Evolutionary conservation across 2,888 invertebrate genomes (phyloP).

Genomic region (Mycalesis mineus): DNA sequence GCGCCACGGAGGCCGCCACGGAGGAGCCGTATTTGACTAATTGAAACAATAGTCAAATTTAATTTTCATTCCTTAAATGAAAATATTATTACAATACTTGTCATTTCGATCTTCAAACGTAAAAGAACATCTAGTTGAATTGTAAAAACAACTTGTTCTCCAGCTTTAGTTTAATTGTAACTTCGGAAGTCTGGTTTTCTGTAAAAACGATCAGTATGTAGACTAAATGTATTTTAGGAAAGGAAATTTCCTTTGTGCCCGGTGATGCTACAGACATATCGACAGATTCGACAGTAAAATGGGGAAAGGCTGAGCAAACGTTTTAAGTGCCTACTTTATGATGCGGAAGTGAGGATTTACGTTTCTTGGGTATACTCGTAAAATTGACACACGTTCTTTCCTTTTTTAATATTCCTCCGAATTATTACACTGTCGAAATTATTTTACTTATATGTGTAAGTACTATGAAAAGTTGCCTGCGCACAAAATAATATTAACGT

Average conservation of each 20-base stretch:
- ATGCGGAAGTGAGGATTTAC: slow-evolving; percentile 1
- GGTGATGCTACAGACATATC: slow-evolving; percentile 8
- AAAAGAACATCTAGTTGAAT: no score
- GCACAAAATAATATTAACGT: no score
- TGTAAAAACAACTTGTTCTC: no score
- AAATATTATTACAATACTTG: no score
- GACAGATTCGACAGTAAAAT: slow-evolving; percentile 18
- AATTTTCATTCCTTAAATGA: no score
- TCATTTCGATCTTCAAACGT: no score
- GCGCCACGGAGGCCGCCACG: no score
- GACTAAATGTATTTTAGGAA: slow-evolving; percentile 5
- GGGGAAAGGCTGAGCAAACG: slow-evolving; percentile 13
- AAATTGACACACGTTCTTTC: background rate
- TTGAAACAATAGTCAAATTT: no score
- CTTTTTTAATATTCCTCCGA: background rate
- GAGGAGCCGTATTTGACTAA: no score
- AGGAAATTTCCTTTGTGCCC: slow-evolving; percentile 9
- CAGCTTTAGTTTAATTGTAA: background rate
- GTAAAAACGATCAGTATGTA: background rate
- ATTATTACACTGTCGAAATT: background rate
- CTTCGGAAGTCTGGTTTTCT: background rate
- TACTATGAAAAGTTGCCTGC: no score
- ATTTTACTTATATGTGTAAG: no score
- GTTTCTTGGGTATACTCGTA: slow-evolving; percentile 5
- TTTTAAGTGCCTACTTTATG: slow-evolving; percentile 15